phyloP scores from a whole-genome alignment of 2,113 vertebrate species.

The Narcine bancroftii region DNA sequence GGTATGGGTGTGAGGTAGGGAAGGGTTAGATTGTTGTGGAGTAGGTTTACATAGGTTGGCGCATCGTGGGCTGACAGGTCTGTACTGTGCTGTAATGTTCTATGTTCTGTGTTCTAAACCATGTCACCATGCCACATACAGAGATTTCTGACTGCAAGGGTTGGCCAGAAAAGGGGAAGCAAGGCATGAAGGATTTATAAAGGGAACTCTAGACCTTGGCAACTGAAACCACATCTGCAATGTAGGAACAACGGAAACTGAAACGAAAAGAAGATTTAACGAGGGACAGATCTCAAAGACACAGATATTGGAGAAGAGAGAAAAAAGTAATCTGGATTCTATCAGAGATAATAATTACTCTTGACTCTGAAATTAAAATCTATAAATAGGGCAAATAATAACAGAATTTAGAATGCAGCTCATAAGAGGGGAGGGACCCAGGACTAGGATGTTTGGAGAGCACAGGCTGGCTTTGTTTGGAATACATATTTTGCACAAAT shows the following conservation, averaged over 20 bases:
- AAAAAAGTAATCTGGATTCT: neutral
- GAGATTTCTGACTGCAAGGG: neutral
- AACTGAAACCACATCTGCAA: neutral
- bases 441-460: neutral
- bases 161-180: neutral
- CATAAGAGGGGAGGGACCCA: too few species aligned
- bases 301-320: neutral
- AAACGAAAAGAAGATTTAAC: neutral
- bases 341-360: too few species aligned
- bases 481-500: neutral
- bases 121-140: neutral
- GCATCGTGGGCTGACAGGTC: too few species aligned
- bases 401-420: neutral
- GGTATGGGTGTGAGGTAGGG: too few species aligned
- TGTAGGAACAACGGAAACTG: neutral
- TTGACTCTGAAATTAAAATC: neutral
- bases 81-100: too few species aligned
- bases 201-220: neutral
- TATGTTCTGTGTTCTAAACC: too few species aligned
- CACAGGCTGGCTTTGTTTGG: constrained; percentile 16
- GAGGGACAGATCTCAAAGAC: neutral
- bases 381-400: neutral
- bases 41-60: too few species aligned
- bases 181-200: neutral
- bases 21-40: too few species aligned